A percentile compares a stretch with the other conserved stretches of the same genome.
Conservation (phyloP, 2,888 invertebrate species). For the Drosophila mettleri region DNA sequence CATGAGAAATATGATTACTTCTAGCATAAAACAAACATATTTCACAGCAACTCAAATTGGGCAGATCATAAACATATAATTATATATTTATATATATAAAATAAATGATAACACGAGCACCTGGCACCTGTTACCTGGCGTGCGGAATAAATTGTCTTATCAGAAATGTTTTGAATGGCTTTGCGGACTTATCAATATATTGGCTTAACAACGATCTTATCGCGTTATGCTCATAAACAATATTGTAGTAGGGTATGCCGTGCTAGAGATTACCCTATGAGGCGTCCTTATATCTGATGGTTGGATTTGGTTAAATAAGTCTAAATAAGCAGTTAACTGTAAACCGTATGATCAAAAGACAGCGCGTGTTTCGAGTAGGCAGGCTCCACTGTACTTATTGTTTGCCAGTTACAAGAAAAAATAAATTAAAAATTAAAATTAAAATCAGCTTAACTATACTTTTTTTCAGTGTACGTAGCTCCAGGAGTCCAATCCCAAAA, state of each 20-base stretch:
- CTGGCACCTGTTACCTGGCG: not conserved
- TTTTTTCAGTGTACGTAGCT: not conserved
- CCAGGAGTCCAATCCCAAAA: not conserved
- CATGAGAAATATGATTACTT: not conserved
- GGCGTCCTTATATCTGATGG: not conserved
- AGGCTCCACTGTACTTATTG: not conserved
- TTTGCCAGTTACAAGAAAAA: too few species aligned
- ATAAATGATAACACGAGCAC: not conserved
- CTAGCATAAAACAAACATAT: not conserved
- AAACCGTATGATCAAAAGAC: too few species aligned
- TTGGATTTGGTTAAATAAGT: not conserved
- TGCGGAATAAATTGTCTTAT: constrained; percentile 35
- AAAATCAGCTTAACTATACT: not conserved
- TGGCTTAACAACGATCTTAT: constrained; percentile 39
- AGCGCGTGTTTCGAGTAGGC: not conserved
- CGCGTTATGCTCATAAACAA: constrained; percentile 7
- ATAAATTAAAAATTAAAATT: too few species aligned
- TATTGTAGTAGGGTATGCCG: not conserved
- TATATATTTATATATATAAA: not conserved
- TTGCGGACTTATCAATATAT: constrained; percentile 38
- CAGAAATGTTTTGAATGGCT: constrained; percentile 18
- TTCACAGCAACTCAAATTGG: not conserved
- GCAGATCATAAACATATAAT: not conserved
- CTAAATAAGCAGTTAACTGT: not conserved
- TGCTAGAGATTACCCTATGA: constrained; percentile 2